These are phyloP conservation scores for Eupelmus urozonus DNA, from an alignment of 2,888 invertebrate species.

Conservation along the genomic window DNA sequence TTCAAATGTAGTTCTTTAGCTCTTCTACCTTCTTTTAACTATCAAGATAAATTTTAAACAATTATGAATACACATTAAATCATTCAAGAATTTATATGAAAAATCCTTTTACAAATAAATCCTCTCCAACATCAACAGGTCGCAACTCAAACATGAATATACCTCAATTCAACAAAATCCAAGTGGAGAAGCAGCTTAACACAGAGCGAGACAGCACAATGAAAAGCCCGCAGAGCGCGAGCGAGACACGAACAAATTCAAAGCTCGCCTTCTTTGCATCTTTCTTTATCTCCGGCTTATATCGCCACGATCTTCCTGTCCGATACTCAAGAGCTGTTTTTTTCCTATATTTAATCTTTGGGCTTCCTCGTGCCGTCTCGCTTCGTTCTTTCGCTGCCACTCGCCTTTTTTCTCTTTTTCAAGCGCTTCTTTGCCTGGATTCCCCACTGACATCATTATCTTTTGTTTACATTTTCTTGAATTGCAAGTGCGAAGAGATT, in stretches of 20 bases:
- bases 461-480: background rate
- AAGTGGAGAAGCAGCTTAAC: background rate
- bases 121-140: too few relatives aligned
- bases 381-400: too few relatives aligned
- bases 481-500: background rate
- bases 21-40: too few relatives aligned
- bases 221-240: slow-evolving; percentile 1
- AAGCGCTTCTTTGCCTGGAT: background rate
- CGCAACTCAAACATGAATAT: too few relatives aligned
- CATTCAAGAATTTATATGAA: too few relatives aligned
- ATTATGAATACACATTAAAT: too few relatives aligned
- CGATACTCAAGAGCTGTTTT: slow-evolving; percentile 27
- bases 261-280: background rate
- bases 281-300: slow-evolving; percentile 13
- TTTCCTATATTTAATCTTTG: slow-evolving; percentile 19
- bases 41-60: too few relatives aligned
- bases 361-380: slow-evolving; percentile 37
- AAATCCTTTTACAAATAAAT: too few relatives aligned
- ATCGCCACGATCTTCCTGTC: slow-evolving; percentile 23
- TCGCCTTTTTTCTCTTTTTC: background rate
- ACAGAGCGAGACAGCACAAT: slow-evolving; percentile 1
- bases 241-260: slow-evolving; percentile 10
- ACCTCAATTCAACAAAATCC: too few relatives aligned
- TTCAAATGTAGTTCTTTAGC: too few relatives aligned
- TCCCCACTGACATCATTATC: slow-evolving; percentile 3